A percentile compares a stretch with the other conserved stretches of the same genome.
Evolutionary conservation across 1,140 invertebrate species (phyloP).

Genomic region (Trachymyrmex septentrionalis): DNA sequence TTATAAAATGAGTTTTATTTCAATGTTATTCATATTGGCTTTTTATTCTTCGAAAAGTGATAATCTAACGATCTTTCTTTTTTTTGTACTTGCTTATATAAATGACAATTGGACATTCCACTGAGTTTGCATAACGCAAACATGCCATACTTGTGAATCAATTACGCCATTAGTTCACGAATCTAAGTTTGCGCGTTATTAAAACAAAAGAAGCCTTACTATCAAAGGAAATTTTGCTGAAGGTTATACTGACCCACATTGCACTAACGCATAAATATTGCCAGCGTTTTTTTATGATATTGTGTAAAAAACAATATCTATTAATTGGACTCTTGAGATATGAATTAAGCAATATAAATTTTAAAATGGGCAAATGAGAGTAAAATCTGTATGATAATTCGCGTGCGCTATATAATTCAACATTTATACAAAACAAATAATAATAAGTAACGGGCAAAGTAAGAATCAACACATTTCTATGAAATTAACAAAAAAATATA

Average conservation of each 20-base stretch:
- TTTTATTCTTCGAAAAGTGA: not conserved
- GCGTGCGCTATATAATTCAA: too few relatives aligned
- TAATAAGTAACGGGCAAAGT: too few relatives aligned
- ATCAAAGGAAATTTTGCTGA: constrained; percentile 27
- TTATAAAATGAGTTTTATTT: not conserved
- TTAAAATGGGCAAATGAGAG: too few relatives aligned
- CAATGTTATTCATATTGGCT: not conserved
- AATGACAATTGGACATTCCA: not conserved
- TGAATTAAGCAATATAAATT: too few relatives aligned
- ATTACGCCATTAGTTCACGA: constrained; percentile 16
- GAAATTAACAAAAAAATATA: too few relatives aligned
- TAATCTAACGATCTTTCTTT: not conserved
- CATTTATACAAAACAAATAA: too few relatives aligned
- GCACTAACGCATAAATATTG: constrained; percentile 29
- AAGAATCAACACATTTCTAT: too few relatives aligned
- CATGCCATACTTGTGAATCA: not conserved
- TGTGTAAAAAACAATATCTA: too few relatives aligned
- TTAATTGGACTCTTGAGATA: too few relatives aligned
- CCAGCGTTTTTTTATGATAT: not conserved
- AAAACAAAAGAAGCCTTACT: constrained; percentile 34
- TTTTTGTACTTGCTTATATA: not conserved
- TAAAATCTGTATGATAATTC: too few relatives aligned
- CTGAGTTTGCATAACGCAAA: not conserved
- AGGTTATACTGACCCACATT: constrained; percentile 36
- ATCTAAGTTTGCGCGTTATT: constrained; percentile 32